These are phyloP conservation scores for Hephaestus fuliginosus DNA, from an alignment of 2,797 vertebrate genomes.

Conservation along the genomic window DNA sequence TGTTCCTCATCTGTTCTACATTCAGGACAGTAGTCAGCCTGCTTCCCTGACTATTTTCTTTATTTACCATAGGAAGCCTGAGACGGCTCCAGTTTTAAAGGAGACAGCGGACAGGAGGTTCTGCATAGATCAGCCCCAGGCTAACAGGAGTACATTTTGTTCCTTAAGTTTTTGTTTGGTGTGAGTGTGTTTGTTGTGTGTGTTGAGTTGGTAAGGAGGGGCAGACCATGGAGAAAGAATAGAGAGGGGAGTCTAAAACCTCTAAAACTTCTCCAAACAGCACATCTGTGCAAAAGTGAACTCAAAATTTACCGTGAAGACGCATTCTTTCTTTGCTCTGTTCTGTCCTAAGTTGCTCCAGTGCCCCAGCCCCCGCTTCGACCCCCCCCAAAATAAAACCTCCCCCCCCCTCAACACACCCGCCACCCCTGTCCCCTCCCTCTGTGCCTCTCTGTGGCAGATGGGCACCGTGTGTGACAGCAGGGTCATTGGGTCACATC, in stretches of 20 bases:
- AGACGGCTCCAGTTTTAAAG: constrained; percentile 51
- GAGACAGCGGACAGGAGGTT: constrained; percentile 46
- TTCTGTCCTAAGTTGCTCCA: constrained; percentile 37
- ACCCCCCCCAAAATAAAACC: constrained; percentile 9
- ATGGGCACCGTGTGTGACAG: constrained; percentile 88
- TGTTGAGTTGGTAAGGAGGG: constrained; percentile 14
- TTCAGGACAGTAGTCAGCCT: constrained; percentile 67
- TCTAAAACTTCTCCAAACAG: constrained; percentile 53
- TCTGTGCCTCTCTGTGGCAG: constrained; percentile 84
- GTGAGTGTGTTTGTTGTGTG: constrained; percentile 11
- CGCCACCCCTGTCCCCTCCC: constrained; percentile 56
- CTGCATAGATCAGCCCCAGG: constrained; percentile 50
- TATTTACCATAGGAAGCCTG: constrained; percentile 57
- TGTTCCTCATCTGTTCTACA: constrained; percentile 67
- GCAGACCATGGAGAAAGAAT: constrained; percentile 19
- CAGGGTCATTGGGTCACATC: constrained; percentile 87
- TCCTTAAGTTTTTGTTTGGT: constrained; percentile 8
- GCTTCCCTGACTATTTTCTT: constrained; percentile 51
- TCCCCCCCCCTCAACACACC: constrained; percentile 22
- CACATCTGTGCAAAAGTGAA: constrained; percentile 77
- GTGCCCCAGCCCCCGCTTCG: constrained; percentile 8
- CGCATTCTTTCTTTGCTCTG: constrained; percentile 63
- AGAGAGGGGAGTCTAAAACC: constrained; percentile 21
- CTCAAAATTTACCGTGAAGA: constrained; percentile 77
- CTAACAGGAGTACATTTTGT: constrained; percentile 56